A percentile compares a stretch with the other conserved stretches of the same genome.
Evolutionary conservation across 64 coral and sea anemone species (phyloP).

Genomic region (Montipora sp.): DNA sequence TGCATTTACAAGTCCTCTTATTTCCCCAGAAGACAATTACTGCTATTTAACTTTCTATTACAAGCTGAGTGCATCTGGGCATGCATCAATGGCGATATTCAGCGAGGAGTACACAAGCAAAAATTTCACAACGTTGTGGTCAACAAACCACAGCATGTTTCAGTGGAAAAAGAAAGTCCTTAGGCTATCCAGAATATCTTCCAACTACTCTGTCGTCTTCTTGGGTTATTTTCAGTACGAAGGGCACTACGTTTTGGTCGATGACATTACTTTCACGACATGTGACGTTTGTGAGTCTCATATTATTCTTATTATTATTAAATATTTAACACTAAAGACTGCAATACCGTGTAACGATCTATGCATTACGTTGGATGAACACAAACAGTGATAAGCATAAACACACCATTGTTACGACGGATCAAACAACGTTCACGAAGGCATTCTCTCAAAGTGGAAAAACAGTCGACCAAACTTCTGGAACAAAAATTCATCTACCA

Average conservation of each 20-base stretch:
- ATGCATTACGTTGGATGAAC: too few relatives aligned
- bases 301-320: not conserved
- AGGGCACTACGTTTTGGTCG: not conserved
- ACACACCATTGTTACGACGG: too few relatives aligned
- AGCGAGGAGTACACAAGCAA: not conserved
- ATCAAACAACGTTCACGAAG: too few relatives aligned
- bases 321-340: too few relatives aligned
- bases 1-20: not conserved
- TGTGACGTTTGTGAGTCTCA: constrained; percentile 7
- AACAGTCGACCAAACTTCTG: too few relatives aligned
- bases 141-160: not conserved
- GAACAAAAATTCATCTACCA: too few relatives aligned
- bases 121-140: not conserved
- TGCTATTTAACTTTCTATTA: constrained; percentile 36
- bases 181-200: not conserved
- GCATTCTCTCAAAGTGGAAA: too few relatives aligned
- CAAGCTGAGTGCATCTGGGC: not conserved
- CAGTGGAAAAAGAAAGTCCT: constrained; percentile 31
- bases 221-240: not conserved
- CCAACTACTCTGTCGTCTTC: constrained; percentile 24
- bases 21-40: not conserved
- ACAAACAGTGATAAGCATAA: too few relatives aligned
- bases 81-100: not conserved
- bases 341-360: too few relatives aligned
- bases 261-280: not conserved